phyloP scores from a whole-genome alignment of 2,888 invertebrate species.

The Drosophila flavopinicola region DNA sequence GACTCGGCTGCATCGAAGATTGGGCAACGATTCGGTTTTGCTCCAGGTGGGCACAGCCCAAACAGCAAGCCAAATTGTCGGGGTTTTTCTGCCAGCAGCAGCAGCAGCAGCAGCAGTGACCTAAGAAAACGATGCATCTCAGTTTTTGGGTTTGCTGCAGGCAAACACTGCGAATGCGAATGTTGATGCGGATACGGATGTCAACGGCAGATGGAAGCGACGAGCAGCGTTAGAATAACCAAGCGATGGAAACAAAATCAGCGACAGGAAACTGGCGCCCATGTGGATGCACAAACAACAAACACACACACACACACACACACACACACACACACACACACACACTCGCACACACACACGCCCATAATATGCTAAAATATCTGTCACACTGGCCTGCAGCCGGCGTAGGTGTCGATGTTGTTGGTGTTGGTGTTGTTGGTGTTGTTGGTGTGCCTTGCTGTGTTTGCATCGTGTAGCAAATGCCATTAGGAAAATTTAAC shows the following conservation, averaged over 20 bases:
- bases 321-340: slow-evolving; percentile 14
- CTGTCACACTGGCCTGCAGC: slow-evolving; percentile 57
- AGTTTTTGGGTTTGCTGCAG: slow-evolving; percentile 8
- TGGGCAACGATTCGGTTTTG: slow-evolving; percentile 5
- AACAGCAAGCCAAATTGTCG: slow-evolving; percentile 3
- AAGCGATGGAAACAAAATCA: slow-evolving; percentile 64
- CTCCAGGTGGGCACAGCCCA: slow-evolving; percentile 2
- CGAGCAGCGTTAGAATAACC: slow-evolving; percentile 15
- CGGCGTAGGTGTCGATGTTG: slow-evolving; percentile 49
- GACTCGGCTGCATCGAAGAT: slow-evolving; percentile 5
- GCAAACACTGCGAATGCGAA: slow-evolving; percentile 28
- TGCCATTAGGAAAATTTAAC: slow-evolving; percentile 72
- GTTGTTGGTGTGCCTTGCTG: slow-evolving; percentile 21
- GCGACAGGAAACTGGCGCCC: slow-evolving; percentile 54
- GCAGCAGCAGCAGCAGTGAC: slow-evolving; percentile 1
- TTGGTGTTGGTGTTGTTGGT: slow-evolving; percentile 32
- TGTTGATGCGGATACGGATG: slow-evolving; percentile 20
- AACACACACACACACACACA: slow-evolving; percentile 14
- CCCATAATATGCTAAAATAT: slow-evolving; percentile 60
- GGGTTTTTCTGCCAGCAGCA: no score
- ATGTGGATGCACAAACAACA: slow-evolving; percentile 43
- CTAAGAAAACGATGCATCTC: slow-evolving; percentile 3
- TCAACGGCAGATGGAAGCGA: slow-evolving; percentile 39
- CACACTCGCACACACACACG: slow-evolving; percentile 4
- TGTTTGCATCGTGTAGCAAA: slow-evolving; percentile 57